These are phyloP conservation scores for Atractosteus spatula DNA, from an alignment of 2,113 vertebrate species.

Conservation along the genomic window DNA sequence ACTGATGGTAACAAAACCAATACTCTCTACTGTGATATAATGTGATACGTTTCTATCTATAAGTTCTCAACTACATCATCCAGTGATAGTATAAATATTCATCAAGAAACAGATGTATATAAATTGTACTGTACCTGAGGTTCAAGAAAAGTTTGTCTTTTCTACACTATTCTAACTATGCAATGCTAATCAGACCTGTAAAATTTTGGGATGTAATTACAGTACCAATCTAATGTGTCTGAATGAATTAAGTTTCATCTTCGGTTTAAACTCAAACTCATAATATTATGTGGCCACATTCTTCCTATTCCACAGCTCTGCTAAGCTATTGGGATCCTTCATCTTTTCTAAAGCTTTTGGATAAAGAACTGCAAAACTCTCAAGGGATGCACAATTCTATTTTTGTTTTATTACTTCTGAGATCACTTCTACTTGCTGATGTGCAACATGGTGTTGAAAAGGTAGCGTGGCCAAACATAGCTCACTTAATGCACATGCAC, in stretches of 20 bases:
- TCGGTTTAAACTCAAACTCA: not conserved
- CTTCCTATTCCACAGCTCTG: not conserved
- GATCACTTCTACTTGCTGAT: not conserved
- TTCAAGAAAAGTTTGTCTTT: too few species aligned
- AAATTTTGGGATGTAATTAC: too few species aligned
- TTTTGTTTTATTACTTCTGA: not conserved
- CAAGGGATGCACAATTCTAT: not conserved
- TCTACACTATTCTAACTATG: too few species aligned
- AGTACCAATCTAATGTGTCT: not conserved
- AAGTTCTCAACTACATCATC: too few species aligned
- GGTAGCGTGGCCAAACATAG: conserved; percentile 1
- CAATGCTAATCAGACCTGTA: too few species aligned
- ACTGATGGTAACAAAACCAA: too few species aligned
- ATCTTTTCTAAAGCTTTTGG: not conserved
- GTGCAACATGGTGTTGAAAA: conserved; percentile 2
- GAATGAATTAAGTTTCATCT: not conserved
- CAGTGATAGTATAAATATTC: too few species aligned
- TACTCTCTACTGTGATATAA: too few species aligned
- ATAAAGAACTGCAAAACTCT: not conserved
- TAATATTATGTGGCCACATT: not conserved
- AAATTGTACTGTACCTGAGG: too few species aligned
- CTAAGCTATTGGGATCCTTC: not conserved
- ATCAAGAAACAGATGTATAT: too few species aligned
- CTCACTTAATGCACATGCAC: not conserved
- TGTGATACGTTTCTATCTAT: too few species aligned